phyloP scores from a whole-genome alignment of 2,888 invertebrate genomes.

The Mythimna impura region DNA sequence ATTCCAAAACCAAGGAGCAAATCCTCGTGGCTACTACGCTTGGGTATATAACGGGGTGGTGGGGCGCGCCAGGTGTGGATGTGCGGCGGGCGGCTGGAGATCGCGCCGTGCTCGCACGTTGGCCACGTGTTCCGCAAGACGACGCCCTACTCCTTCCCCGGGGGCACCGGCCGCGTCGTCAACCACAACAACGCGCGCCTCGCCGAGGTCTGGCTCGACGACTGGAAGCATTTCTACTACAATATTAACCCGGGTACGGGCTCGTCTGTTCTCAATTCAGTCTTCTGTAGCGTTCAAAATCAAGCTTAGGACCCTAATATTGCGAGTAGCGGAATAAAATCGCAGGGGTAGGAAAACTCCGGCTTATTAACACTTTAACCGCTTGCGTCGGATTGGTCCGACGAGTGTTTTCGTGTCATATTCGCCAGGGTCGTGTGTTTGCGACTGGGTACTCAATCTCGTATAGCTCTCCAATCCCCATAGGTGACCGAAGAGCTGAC shows the following conservation, averaged over 20 bases:
- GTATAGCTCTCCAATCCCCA: too few species aligned
- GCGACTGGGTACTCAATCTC: too few species aligned
- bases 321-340: neutral
- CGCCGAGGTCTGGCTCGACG: constrained; percentile 99
- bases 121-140: constrained; percentile 99
- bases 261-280: constrained; percentile 41
- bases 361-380: neutral
- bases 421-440: too few species aligned
- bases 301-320: constrained; percentile 1
- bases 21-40: constrained; percentile 57
- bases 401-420: too few species aligned
- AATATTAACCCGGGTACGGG: constrained; percentile 98
- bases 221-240: constrained; percentile 99
- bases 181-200: constrained; percentile 99
- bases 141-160: constrained; percentile 99
- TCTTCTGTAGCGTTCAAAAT: constrained; percentile 2
- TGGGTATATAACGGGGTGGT: constrained; percentile 62
- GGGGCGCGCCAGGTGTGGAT: constrained; percentile 95
- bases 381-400: too few species aligned
- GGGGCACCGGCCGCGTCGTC: constrained; percentile 98
- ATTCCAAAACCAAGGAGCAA: neutral
- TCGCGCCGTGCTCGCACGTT: constrained; percentile 98
- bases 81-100: constrained; percentile 98
- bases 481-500: too few species aligned
- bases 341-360: neutral